Conservation (phyloP, 2,797 vertebrate species). For the Micrastur ruficollis region DNA sequence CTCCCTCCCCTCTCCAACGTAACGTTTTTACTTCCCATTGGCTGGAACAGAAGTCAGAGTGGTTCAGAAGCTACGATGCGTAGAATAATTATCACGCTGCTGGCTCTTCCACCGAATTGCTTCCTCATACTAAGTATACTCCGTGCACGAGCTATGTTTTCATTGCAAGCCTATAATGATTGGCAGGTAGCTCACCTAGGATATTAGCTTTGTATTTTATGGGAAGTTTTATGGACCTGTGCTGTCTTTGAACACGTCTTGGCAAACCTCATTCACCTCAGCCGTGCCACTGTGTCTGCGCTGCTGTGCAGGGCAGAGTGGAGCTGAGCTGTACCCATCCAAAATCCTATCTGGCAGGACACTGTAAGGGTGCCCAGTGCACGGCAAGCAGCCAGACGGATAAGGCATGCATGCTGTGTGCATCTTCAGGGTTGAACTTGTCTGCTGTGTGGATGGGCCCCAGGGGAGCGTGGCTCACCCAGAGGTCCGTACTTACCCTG, state of each 20-base stretch:
- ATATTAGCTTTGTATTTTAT: not conserved
- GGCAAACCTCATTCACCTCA: not conserved
- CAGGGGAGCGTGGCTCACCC: not conserved
- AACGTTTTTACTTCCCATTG: accelerated
- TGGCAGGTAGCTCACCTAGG: not conserved
- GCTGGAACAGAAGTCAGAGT: not conserved
- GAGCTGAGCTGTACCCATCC: not conserved
- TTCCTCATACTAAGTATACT: not conserved
- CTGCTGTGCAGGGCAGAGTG: too few relatives aligned
- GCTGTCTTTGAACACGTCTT: not conserved
- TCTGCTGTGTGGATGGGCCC: not conserved
- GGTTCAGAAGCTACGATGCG: not conserved
- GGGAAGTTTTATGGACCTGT: not conserved
- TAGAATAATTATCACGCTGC: not conserved
- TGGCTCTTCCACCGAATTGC: not conserved
- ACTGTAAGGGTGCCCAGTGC: not conserved
- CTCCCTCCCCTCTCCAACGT: not conserved
- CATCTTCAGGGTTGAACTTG: not conserved
- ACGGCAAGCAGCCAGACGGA: not conserved
- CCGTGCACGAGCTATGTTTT: accelerated
- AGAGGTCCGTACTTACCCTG: accelerated
- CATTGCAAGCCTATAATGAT: not conserved
- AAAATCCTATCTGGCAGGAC: too few relatives aligned
- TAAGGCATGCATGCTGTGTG: too few relatives aligned
- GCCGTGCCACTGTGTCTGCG: too few relatives aligned